Conservation (phyloP, 2,888 invertebrate species). For the Aradus depressus region DNA sequence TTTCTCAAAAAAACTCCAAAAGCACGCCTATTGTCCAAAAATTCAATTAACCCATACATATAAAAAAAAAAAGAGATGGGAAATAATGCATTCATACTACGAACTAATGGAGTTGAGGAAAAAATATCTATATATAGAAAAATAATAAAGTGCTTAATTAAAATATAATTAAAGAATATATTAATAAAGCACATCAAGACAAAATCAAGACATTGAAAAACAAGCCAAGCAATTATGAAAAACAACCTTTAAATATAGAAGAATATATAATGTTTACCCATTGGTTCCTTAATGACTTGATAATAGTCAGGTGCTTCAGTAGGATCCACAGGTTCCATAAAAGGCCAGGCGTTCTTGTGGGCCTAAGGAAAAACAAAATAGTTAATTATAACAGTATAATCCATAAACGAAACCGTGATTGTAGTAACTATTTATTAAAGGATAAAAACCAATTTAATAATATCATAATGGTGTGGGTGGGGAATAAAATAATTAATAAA, state of each 20-base stretch:
- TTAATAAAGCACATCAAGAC: neutral
- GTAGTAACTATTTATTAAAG: no score
- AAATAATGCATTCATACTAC: conserved; percentile 2
- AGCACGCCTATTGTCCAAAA: no score
- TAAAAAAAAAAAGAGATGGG: neutral
- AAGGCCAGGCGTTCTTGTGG: conserved; percentile 96
- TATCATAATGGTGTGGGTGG: no score
- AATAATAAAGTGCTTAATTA: neutral
- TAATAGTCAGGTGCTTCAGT: conserved; percentile 95
- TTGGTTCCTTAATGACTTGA: conserved; percentile 87
- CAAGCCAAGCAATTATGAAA: neutral
- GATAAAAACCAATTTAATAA: no score
- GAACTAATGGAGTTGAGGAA: no score
- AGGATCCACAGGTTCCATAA: conserved; percentile 93
- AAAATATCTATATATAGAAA: no score
- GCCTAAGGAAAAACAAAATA: conserved; percentile 43
- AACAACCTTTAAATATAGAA: neutral
- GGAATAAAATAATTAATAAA: no score
- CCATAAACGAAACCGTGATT: no score
- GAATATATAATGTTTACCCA: conserved; percentile 56
- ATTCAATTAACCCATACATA: no score
- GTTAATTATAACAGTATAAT: conserved; percentile 23
- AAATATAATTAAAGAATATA: neutral
- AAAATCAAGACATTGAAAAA: neutral
- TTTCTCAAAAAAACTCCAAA: no score